These are phyloP conservation scores for Petrocephalus schoutedeni DNA, from an alignment of 2,797 vertebrate species.

Conservation along the genomic window DNA sequence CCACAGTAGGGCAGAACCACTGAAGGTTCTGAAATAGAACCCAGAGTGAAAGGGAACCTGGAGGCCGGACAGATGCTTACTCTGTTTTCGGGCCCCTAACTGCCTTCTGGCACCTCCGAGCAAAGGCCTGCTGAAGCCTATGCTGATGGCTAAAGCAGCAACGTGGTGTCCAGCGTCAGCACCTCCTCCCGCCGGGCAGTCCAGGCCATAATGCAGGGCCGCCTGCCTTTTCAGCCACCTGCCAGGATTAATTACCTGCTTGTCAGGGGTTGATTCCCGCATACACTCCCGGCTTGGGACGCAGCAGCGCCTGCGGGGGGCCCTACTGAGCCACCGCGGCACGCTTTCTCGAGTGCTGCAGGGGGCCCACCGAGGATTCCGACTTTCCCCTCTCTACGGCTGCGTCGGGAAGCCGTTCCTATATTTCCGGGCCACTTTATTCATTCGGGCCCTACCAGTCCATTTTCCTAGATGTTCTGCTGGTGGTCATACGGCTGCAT, in stretches of 20 bases:
- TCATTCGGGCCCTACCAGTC: background rate
- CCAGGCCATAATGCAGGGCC: background rate
- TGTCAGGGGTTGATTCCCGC: background rate
- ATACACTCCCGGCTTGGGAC: background rate
- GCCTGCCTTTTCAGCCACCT: constrained; percentile 1
- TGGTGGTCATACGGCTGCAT: background rate
- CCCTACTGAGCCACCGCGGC: background rate
- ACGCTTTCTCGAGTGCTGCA: background rate
- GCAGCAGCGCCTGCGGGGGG: background rate
- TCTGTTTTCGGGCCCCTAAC: background rate
- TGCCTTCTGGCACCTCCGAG: background rate
- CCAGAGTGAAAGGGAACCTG: background rate
- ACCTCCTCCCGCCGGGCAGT: background rate
- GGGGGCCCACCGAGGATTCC: background rate
- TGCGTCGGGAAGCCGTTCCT: background rate
- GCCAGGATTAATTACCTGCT: background rate
- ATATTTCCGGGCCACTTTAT: background rate
- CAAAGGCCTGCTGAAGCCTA: background rate
- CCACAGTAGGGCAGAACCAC: background rate
- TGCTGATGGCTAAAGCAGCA: background rate
- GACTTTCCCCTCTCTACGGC: background rate
- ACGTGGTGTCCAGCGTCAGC: no score
- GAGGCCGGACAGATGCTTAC: background rate
- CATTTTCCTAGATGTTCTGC: background rate
- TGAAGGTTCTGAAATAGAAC: background rate